Percentiles rank a stretch among this genome's conserved stretches.
phyloP scores from a whole-genome alignment of 2,888 invertebrate genomes.

The Lamellibrachia satsuma region DNA sequence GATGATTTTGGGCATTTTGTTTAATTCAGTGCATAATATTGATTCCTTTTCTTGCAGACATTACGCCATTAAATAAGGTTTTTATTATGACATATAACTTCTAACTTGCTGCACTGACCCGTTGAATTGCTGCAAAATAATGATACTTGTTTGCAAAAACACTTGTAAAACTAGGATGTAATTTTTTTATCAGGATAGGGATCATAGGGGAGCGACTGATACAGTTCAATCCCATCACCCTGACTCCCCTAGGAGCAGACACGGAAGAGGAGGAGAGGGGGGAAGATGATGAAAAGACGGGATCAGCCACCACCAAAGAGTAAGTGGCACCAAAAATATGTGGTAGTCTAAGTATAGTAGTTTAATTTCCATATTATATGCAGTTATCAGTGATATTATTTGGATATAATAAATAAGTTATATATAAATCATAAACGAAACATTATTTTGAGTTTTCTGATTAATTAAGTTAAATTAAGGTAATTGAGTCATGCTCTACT shows the following conservation, averaged over 20 bases:
- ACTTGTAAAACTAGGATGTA: not conserved
- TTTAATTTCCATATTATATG: too few relatives aligned
- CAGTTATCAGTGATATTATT: too few relatives aligned
- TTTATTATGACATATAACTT: not conserved
- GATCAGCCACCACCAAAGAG: constrained; percentile 25
- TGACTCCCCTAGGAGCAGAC: constrained; percentile 58
- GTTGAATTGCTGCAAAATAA: not conserved
- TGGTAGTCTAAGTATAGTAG: too few relatives aligned
- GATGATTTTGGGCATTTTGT: not conserved
- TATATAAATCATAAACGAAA: too few relatives aligned
- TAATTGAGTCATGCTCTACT: not conserved
- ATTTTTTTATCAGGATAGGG: constrained; percentile 49
- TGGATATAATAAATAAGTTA: too few relatives aligned
- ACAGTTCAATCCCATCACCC: constrained; percentile 54
- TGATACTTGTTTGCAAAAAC: not conserved
- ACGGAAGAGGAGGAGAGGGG: constrained; percentile 46
- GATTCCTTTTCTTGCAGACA: not conserved
- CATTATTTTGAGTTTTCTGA: too few relatives aligned
- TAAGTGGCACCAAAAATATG: constrained; percentile 20
- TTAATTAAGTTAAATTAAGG: too few relatives aligned
- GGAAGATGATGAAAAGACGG: constrained; percentile 28
- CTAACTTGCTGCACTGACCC: not conserved
- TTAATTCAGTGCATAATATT: not conserved
- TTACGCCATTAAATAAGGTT: not conserved
- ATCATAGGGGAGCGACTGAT: constrained; percentile 58